Base-by-base conservation (phyloP, 1,140 invertebrate genomes). In the Apis cerana region DNA sequence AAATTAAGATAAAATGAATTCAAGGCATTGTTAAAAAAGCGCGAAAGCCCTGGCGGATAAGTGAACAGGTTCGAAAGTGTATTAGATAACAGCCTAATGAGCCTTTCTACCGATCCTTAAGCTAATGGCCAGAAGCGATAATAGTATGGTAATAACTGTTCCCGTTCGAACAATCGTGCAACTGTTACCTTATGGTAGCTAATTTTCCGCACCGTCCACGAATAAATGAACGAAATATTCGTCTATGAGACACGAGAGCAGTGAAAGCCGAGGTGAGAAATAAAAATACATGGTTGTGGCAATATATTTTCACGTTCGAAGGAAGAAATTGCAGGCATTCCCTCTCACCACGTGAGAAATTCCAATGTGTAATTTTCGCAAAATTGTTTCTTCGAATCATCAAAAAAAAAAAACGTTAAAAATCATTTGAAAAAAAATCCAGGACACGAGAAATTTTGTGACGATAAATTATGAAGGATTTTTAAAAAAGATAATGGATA, bases 111-210 rank as follows among this genome's bases (percentile, higher is more conserved):
- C 48, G 70, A 79, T 56, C 75, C 76, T 50, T 72, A 33, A 65
- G 69, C 77, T 84, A 88, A 76, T 85, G 78, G 77, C 75, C 52
- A 84, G 21, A 62, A 68, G 61, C 86, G 87, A 88, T 88, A 88
- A 85, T 83, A 54, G 54, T 74, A 65, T 71, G 82, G 79, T 82
- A 87, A 82, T 85, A 72, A 87, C 84, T 43, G 74, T 67, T 61
- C 64, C 48, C 17, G 52, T 2, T 69, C 54, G 70, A 71, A 58
- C 72, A 59, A 84, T 61, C 76, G 27, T 23, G 59, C 27, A 74
- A 64, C 56, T 48, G 58, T 75, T 75, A 70, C 23, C 50, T 56
- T 3, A 21, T 74, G 59, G 33, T 62, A 86, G 50, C 52, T 59
- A 86, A 81, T 87, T 84, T 84, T 23, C 72, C 61, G 68, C 54